These are phyloP conservation scores for Phalacrocorax carbo DNA, from an alignment of 2,113 vertebrate species.

Conservation along the genomic window DNA sequence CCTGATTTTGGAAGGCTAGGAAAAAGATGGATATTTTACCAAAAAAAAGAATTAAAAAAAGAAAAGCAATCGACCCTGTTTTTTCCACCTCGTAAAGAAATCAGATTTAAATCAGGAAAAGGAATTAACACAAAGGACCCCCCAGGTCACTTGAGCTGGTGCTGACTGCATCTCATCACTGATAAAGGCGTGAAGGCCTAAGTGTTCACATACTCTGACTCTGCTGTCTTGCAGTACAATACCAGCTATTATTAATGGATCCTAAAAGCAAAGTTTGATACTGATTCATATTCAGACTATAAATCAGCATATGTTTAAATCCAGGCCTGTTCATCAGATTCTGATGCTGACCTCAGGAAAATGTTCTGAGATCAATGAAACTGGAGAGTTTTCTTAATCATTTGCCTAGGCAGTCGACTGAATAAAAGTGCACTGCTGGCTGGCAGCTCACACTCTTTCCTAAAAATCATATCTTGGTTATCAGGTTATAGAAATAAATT, in stretches of 20 bases:
- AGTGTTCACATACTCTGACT: not conserved
- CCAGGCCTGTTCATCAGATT: not conserved
- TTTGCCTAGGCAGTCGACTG: not conserved
- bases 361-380: not conserved
- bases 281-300: not conserved
- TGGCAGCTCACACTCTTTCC: not conserved
- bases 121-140: not conserved
- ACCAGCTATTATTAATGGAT: not conserved
- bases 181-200: not conserved
- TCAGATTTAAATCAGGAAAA: not conserved
- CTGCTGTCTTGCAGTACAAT: not conserved
- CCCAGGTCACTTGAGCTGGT: not conserved
- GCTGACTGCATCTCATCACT: not conserved
- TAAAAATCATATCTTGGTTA: not conserved
- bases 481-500: not conserved
- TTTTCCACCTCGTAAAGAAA: not conserved
- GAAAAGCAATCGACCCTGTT: not conserved
- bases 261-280: not conserved
- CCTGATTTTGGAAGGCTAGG: not conserved
- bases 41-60: not conserved
- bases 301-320: not conserved
- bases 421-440: not conserved
- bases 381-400: not conserved
- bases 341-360: not conserved
- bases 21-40: not conserved